phyloP scores from a whole-genome alignment of 2,888 invertebrate species.

The Leucoma salicis region DNA sequence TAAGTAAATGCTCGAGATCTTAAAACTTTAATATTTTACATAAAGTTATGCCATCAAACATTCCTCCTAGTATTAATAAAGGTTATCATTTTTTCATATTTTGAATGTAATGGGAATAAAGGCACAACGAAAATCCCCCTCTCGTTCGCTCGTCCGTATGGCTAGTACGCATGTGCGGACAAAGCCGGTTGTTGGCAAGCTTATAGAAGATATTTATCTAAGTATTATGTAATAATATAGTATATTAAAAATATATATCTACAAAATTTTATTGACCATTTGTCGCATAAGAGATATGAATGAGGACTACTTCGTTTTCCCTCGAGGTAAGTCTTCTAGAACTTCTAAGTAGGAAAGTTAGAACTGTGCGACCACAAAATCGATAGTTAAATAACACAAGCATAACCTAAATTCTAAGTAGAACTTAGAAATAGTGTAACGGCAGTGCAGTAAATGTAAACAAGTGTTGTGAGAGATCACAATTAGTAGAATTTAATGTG shows the following conservation, averaged over 20 bases:
- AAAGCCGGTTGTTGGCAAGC: slow-evolving; percentile 33
- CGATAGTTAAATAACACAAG: slow-evolving; percentile 71
- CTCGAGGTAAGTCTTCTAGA: slow-evolving; percentile 85
- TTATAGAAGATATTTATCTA: slow-evolving; percentile 26
- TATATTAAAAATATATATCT: slow-evolving; percentile 27
- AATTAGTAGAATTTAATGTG: too few species aligned
- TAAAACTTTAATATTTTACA: too few species aligned
- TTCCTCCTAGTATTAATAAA: too few species aligned
- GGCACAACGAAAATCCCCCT: too few species aligned
- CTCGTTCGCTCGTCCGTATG: too few species aligned
- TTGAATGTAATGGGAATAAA: too few species aligned
- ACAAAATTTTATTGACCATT: slow-evolving; percentile 59
- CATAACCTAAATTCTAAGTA: slow-evolving; percentile 54
- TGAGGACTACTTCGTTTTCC: slow-evolving; percentile 93
- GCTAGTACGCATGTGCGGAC: slow-evolving; percentile 51
- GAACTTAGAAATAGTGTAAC: too few species aligned
- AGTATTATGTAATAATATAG: slow-evolving; percentile 29
- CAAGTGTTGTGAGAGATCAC: too few species aligned
- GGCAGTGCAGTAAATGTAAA: too few species aligned
- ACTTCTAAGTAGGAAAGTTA: slow-evolving; percentile 33
- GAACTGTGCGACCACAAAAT: slow-evolving; percentile 52
- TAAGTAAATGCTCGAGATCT: too few species aligned
- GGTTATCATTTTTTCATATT: too few species aligned
- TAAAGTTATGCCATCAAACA: too few species aligned
- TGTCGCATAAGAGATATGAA: slow-evolving; percentile 87